A percentile compares a stretch with the other conserved stretches of the same genome.
phyloP scores from a whole-genome alignment of 2,113 vertebrate genomes.

The Steatornis caripensis region DNA sequence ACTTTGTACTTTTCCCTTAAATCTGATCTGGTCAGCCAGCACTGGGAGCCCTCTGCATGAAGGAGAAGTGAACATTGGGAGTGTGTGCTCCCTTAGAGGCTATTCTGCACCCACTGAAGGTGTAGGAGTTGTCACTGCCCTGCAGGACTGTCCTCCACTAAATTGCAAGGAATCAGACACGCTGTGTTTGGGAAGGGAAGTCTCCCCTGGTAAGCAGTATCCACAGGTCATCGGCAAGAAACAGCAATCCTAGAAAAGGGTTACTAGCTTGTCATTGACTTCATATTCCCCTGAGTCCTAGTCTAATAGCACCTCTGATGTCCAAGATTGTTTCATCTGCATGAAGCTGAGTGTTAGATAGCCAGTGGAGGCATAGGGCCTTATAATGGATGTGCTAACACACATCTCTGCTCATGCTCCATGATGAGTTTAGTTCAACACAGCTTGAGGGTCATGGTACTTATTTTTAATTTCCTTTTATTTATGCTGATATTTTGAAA shows the following conservation, averaged over 20 bases:
- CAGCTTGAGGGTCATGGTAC: not conserved
- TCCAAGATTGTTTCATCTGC: not conserved
- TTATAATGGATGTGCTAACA: not conserved
- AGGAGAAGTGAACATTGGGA: not conserved
- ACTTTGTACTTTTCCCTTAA: not conserved
- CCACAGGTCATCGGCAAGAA: not conserved
- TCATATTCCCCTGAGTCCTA: not conserved
- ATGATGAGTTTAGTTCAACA: not conserved
- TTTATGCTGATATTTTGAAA: not conserved
- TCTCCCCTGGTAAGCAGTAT: not conserved
- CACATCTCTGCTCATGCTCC: not conserved
- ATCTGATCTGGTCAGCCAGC: not conserved
- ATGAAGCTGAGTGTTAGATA: not conserved
- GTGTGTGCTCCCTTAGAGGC: fast-evolving
- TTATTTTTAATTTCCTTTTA: not conserved
- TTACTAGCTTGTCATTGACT: not conserved
- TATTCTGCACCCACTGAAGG: not conserved
- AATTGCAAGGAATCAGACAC: not conserved
- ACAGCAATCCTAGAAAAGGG: not conserved
- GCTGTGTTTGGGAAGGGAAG: not conserved
- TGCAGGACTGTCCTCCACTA: not conserved
- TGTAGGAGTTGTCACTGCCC: not conserved
- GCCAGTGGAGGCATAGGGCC: not conserved
- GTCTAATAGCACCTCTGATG: not conserved
- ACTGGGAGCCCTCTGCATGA: not conserved